phyloP scores from a whole-genome alignment of 2,797 vertebrate species.

The Melanotaenia pygmaea region DNA sequence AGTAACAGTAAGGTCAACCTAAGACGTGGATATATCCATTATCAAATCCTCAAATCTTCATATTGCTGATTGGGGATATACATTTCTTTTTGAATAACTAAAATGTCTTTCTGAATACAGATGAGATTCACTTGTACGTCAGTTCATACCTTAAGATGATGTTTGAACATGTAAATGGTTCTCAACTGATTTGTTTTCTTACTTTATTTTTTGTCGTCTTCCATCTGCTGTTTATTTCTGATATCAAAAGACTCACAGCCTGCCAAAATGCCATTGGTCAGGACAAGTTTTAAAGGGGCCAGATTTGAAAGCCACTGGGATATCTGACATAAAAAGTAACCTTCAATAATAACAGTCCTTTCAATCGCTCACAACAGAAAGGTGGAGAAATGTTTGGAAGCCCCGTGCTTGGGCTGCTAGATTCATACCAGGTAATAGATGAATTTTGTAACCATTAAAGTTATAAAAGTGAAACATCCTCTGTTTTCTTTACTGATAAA shows the following conservation, averaged over 20 bases:
- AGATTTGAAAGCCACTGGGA: conserved; percentile 24
- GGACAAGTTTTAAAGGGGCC: conserved; percentile 22
- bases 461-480: too few species aligned
- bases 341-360: conserved; percentile 11
- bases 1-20: too few species aligned
- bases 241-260: conserved; percentile 9
- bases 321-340: conserved; percentile 3
- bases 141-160: not conserved
- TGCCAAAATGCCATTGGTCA: conserved; percentile 21
- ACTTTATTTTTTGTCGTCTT: not conserved
- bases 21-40: too few species aligned
- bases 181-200: conserved; percentile 33
- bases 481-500: too few species aligned
- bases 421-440: too few species aligned
- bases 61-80: not conserved
- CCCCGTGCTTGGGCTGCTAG: too few species aligned
- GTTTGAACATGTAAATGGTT: conserved; percentile 20
- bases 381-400: not conserved
- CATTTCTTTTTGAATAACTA: not conserved
- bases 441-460: too few species aligned
- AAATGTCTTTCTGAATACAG: not conserved
- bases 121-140: not conserved
- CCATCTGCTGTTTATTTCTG: conserved; percentile 36
- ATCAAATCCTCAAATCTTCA: not conserved
- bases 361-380: not conserved